Evolutionary conservation across 2,113 vertebrate species (phyloP).

Genomic region (Pseudonaja textilis): DNA sequence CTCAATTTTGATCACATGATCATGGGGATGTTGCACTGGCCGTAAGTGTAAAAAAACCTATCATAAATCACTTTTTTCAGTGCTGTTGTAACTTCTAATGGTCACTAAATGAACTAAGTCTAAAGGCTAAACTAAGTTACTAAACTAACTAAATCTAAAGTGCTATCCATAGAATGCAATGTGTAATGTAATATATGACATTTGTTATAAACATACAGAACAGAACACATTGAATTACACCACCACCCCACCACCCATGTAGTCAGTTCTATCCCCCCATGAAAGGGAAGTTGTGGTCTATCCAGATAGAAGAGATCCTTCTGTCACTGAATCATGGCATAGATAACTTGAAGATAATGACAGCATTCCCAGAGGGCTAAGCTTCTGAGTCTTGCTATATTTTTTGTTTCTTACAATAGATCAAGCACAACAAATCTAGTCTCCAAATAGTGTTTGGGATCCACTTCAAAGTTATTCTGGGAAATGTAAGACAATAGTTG

Average conservation of each 20-base stretch:
- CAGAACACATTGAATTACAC: not conserved
- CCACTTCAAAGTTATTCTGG: not conserved
- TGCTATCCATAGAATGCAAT: not conserved
- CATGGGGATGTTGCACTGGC: not conserved
- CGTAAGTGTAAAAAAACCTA: not conserved
- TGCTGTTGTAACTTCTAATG: not conserved
- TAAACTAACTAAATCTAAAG: no score
- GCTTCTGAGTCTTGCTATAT: no score
- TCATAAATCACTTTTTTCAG: not conserved
- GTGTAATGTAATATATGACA: not conserved
- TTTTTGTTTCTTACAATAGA: not conserved
- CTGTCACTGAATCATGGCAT: not conserved
- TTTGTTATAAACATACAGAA: not conserved
- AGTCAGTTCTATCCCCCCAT: not conserved
- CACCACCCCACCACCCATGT: no score
- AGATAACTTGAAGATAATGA: not conserved
- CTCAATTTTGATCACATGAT: not conserved
- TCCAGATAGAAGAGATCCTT: not conserved
- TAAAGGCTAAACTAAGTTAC: no score
- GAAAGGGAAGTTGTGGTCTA: not conserved
- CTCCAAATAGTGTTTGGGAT: not conserved
- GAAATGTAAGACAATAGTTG: not conserved
- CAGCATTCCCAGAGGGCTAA: not conserved
- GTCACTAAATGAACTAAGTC: not conserved
- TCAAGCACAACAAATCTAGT: not conserved